Evolutionary conservation across 1,140 invertebrate species (phyloP), one percentile per base, ranked within the genome.

Genomic region (Platyscapa corneri): DNA sequence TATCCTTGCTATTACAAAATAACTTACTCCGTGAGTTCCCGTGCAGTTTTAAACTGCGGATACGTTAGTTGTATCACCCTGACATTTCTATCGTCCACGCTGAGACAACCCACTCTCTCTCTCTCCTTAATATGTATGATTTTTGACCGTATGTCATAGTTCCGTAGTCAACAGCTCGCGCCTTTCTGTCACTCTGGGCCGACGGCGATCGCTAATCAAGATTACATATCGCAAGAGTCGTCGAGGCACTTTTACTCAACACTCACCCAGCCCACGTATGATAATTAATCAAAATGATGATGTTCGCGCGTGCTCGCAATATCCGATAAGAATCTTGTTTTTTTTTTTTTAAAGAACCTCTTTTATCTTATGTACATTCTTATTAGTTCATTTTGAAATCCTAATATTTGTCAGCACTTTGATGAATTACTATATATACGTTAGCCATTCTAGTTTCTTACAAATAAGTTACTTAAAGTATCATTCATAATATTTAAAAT

Each of bases 1-100:
- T 89, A 88, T 88, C 87, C 91, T 92, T 93, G 91, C 93, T 92
- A 93, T 93, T 93, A 93, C 93, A 92, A 91, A 92, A 93, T 93
- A 93, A 93, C 89, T 93, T 93, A 92, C 88, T 86, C 90, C 88
- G 75, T 83, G 85, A 80, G 75, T 79, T 39, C 2, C 53, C 75
- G 42, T 53, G 37, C n/a, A 32, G 32, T 82, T 81, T 81, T 42
- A n/a, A 42, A 5, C 30, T 20, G 42, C 12, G 5, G 42, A 12
- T 46, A n/a, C n/a, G n/a, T n/a, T n/a, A n/a, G n/a, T n/a, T 2
- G 10, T 18, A n/a, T 34, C 53, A 5, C 42, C 39, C 42, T 56
- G 46, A 86, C 81, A 46, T 77, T 65, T 86, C 85, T 83, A 86
- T 79, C 76, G n/a, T 27, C 23, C 37, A 23, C 27, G 16, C 6